Percentiles rank a stretch among this genome's conserved stretches.
Evolutionary conservation across 2,113 vertebrate species (phyloP).

Genomic region (Alethe castanea): DNA sequence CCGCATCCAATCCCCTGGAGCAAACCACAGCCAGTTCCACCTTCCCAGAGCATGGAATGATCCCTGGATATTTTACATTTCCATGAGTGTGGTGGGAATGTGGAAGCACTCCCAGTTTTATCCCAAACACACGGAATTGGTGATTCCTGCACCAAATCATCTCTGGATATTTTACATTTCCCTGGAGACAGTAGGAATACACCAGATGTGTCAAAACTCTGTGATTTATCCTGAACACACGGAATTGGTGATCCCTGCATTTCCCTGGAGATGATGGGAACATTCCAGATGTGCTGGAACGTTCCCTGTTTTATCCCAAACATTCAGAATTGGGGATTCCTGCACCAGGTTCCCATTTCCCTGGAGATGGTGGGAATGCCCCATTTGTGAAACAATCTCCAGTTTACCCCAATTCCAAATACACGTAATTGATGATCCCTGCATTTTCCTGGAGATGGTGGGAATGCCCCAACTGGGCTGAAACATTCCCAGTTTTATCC

Average conservation of each 20-base stretch:
- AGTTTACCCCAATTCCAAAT: not conserved
- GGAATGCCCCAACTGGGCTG: not conserved
- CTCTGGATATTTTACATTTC: not conserved
- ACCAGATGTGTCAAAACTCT: not conserved
- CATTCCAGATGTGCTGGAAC: no score
- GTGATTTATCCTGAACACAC: not conserved
- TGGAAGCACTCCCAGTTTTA: not conserved
- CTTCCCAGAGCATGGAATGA: not conserved
- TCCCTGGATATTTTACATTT: accelerated
- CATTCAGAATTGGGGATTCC: accelerated
- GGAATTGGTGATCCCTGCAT: not conserved
- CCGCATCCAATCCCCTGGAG: not conserved
- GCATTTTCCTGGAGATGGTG: not conserved
- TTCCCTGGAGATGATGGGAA: not conserved
- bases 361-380: not conserved
- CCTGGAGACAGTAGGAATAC: not conserved
- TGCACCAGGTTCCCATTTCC: not conserved
- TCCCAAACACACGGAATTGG: accelerated
- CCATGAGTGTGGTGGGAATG: not conserved
- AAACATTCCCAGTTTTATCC: no score
- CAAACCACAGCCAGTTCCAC: not conserved
- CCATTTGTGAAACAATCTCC: not conserved
- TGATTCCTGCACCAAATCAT: not conserved
- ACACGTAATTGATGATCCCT: no score
- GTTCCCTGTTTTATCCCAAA: not conserved